phyloP scores from a whole-genome alignment of 2,113 vertebrate species.

The Mustela nigripes region DNA sequence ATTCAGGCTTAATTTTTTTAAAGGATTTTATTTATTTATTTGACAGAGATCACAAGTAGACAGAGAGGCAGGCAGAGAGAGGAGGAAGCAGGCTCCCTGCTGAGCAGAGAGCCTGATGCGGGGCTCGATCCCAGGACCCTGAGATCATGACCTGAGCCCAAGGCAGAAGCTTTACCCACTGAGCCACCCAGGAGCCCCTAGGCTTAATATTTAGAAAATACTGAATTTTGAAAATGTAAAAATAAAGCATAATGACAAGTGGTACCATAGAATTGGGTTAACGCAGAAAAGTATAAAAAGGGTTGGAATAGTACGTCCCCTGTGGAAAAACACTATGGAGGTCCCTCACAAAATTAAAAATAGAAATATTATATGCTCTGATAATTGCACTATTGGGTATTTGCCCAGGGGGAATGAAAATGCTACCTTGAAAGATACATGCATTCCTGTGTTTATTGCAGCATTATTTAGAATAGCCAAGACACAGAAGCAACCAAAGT shows the following conservation, averaged over 20 bases:
- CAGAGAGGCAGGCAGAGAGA: no score
- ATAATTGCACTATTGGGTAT: background rate
- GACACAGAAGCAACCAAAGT: background rate
- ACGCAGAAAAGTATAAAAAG: background rate
- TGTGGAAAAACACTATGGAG: background rate
- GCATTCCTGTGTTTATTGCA: background rate
- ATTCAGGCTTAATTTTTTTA: background rate
- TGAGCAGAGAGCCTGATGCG: no score
- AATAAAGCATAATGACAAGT: background rate
- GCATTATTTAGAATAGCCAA: background rate
- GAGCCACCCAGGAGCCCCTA: no score
- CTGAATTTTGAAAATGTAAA: background rate
- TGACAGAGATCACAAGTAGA: no score
- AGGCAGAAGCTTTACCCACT: no score
- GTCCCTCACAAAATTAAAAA: background rate
- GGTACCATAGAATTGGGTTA: background rate
- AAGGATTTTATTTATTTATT: no score
- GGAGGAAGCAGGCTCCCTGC: no score
- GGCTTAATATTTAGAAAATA: constrained; percentile 1
- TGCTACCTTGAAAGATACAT: background rate
- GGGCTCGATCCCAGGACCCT: no score
- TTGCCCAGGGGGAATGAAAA: background rate
- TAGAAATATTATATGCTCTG: background rate
- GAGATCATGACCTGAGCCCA: no score
- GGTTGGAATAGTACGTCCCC: background rate